These are phyloP conservation scores for Colletes latitarsis DNA, from an alignment of 1,140 invertebrate genomes.

Conservation along the genomic window DNA sequence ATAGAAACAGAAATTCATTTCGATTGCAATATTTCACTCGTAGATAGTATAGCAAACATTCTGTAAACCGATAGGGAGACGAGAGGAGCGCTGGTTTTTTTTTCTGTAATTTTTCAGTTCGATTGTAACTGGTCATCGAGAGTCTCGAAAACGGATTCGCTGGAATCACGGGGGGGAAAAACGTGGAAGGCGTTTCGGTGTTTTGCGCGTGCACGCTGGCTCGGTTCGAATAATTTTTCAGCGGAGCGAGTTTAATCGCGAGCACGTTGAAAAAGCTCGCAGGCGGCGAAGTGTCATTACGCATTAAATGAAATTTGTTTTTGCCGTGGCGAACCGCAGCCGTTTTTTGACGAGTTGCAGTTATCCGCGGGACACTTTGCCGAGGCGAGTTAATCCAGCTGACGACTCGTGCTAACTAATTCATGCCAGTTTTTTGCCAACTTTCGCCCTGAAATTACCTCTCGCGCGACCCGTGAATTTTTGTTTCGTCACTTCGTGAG, in stretches of 20 bases:
- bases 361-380: constrained; percentile 38
- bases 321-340: constrained; percentile 31
- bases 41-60: too few species aligned
- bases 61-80: too few species aligned
- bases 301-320: constrained; percentile 63
- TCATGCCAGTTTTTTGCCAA: constrained; percentile 50
- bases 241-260: constrained; percentile 30
- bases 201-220: background rate
- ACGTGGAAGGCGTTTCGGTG: too few species aligned
- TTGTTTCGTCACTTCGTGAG: constrained; percentile 37
- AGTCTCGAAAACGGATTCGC: too few species aligned
- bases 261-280: constrained; percentile 16
- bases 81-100: too few species aligned
- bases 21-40: too few species aligned
- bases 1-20: too few species aligned
- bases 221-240: constrained; percentile 40
- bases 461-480: constrained; percentile 41
- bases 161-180: too few species aligned
- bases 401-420: constrained; percentile 59
- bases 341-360: constrained; percentile 42
- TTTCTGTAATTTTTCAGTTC: too few species aligned
- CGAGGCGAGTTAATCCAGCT: constrained; percentile 45
- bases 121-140: too few species aligned
- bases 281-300: constrained; percentile 56
- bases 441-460: constrained; percentile 62